Conservation (phyloP, 2,888 invertebrate genomes). For the Capitulum mitella region DNA sequence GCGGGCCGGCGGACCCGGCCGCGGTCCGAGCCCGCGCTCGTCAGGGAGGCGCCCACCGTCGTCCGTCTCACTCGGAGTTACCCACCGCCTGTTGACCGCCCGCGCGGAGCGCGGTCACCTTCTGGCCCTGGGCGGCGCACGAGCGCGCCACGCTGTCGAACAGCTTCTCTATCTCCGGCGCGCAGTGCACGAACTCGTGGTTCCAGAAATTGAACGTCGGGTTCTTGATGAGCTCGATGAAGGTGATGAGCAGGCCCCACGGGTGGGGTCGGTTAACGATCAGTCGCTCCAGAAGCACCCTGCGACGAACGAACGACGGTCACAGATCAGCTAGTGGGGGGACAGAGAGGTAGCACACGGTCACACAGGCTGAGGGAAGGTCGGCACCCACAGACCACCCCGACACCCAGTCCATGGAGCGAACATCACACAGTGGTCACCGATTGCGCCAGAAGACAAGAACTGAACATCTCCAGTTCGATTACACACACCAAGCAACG, state of each 20-base stretch:
- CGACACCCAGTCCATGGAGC: too few relatives aligned
- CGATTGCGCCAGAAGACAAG: too few relatives aligned
- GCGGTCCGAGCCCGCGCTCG: too few relatives aligned
- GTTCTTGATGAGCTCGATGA: constrained; percentile 98
- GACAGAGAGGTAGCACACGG: too few relatives aligned
- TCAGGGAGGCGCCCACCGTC: too few relatives aligned
- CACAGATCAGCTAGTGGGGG: neutral
- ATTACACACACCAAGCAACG: too few relatives aligned
- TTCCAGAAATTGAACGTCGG: constrained; percentile 98
- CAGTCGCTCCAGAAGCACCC: constrained; percentile 89
- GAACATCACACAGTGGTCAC: too few relatives aligned
- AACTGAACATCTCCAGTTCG: too few relatives aligned
- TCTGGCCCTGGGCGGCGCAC: constrained; percentile 60
- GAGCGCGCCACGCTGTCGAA: constrained; percentile 77
- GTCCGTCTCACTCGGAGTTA: constrained; percentile 28
- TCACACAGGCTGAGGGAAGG: too few relatives aligned
- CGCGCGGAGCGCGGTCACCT: constrained; percentile 29
- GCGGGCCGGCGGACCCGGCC: too few relatives aligned
- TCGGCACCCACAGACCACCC: too few relatives aligned
- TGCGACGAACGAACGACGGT: constrained; percentile 35
- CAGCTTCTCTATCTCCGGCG: constrained; percentile 95
- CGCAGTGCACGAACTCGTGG: constrained; percentile 98
- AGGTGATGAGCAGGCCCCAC: constrained; percentile 97
- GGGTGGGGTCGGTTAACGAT: constrained; percentile 99
- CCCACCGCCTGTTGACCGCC: constrained; percentile 31